These are phyloP conservation scores for Agrilus mali DNA, from an alignment of 2,888 invertebrate genomes.

Conservation along the genomic window DNA sequence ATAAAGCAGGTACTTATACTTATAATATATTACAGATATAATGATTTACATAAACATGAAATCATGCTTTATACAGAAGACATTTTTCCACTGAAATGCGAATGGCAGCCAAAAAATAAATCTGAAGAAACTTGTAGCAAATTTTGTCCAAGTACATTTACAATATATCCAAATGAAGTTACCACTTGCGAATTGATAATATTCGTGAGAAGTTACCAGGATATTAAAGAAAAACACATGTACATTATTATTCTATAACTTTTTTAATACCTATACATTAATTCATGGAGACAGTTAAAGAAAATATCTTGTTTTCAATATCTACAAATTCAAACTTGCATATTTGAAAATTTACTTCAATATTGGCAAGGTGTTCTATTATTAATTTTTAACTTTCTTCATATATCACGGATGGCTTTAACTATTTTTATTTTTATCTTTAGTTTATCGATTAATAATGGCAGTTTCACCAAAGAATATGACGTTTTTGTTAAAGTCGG, in stretches of 20 bases:
- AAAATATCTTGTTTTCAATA: too few relatives aligned
- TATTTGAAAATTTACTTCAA: too few relatives aligned
- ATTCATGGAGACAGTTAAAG: too few relatives aligned
- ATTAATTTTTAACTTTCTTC: too few relatives aligned
- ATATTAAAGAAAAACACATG: constrained; percentile 9
- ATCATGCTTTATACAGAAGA: constrained; percentile 6
- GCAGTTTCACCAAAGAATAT: constrained; percentile 2
- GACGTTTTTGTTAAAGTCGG: constrained; percentile 6
- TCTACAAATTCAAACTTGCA: too few relatives aligned
- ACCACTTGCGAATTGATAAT: too few relatives aligned
- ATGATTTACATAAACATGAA: constrained; percentile 3
- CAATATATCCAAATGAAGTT: constrained; percentile 4
- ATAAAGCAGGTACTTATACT: neutral
- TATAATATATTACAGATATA: neutral
- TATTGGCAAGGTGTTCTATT: too few relatives aligned
- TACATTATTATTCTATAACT: constrained; percentile 1
- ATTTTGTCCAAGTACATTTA: neutral
- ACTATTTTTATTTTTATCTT: neutral
- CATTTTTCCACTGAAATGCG: constrained; percentile 5
- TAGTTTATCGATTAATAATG: constrained; percentile 11
- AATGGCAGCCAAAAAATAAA: constrained; percentile 7
- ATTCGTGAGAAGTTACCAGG: constrained; percentile 1
- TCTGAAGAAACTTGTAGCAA: too few relatives aligned
- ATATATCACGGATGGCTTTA: neutral
- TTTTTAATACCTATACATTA: too few relatives aligned